Evolutionary conservation across 2,113 vertebrate genomes (phyloP).

Genomic region (Malurus cyaneus): DNA sequence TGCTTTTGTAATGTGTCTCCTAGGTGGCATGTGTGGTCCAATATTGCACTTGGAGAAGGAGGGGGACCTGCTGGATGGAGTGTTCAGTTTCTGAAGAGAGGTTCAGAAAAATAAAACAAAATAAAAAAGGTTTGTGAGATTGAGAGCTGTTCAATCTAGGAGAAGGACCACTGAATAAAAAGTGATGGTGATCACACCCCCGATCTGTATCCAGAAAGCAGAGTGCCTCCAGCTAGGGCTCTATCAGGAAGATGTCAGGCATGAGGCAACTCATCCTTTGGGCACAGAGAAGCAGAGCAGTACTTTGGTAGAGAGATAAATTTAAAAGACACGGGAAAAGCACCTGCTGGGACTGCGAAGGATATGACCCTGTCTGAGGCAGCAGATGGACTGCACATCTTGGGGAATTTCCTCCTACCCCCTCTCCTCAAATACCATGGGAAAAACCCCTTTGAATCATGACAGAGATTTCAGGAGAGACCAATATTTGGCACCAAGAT

Average conservation of each 20-base stretch:
- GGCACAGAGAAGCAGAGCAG: background rate
- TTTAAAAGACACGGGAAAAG: background rate
- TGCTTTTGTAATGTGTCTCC: background rate
- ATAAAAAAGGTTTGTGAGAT: background rate
- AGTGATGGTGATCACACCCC: background rate
- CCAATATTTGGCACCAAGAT: rapidly evolving
- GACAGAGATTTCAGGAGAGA: background rate
- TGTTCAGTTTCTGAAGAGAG: background rate
- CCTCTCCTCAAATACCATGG: background rate
- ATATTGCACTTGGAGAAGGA: background rate
- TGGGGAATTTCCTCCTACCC: background rate
- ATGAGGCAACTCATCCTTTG: background rate
- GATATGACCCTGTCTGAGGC: background rate
- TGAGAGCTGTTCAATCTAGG: rapidly evolving
- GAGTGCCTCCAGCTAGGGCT: background rate
- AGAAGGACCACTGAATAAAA: background rate
- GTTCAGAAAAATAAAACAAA: background rate
- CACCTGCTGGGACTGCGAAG: background rate
- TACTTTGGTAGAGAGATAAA: background rate
- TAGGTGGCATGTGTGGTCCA: background rate
- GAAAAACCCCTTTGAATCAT: background rate
- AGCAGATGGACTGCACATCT: background rate
- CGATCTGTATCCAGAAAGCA: background rate
- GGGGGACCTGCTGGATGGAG: background rate
- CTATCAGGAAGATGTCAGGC: background rate